Base-by-base conservation (phyloP, 2,797 vertebrate genomes). In the Neomorphus geoffroyi region DNA sequence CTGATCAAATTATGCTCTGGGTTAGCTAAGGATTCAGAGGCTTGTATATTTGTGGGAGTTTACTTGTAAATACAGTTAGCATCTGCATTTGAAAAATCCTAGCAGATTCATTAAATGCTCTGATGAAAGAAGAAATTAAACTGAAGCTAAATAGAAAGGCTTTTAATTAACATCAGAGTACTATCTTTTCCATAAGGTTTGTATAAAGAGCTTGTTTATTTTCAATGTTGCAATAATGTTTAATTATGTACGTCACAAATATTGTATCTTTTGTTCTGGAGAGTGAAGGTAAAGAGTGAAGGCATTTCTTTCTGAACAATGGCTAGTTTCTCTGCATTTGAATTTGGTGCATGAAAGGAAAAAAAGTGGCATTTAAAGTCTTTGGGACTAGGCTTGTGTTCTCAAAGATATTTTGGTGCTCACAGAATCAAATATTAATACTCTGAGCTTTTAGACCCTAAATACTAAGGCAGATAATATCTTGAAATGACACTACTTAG, bases 391-490 rank as follows among this genome's bases (percentile, higher is more conserved):
- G 21, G 23, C 15, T 85, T 60, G 53, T 48, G 5, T 48, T 88
- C 64, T 92, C n/a, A 48, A 67, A 93, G 46, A 58, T 19, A 66
- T 78, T 75, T 72, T 28, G 24, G 39, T 73, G 23, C 32, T 88
- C 56, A 60, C 21, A 70, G 39, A 92, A 94, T 86, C 46, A 79
- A 94, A 81, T 79, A 88, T 92, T 94, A 94, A 92, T 88, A 81
- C 5, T 2, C 51, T 45, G 56, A 73, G 86, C 22, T 60, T 88
- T 87, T 90, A 73, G 62, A 30, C 23, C 56, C 45, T 74, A 80
- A 67, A 71, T 86, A 46, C 21, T 77, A 53, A 83, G 41, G 53
- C 35, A 73, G 78, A 73, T 62, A 54, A 74, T 93, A 93, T 66
- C 70, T 70, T 79, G 70, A 90, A 88, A 81, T 94, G 71, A 18